These are phyloP conservation scores for Eremobia ochroleuca DNA, from an alignment of 2,888 invertebrate species.

Conservation along the genomic window DNA sequence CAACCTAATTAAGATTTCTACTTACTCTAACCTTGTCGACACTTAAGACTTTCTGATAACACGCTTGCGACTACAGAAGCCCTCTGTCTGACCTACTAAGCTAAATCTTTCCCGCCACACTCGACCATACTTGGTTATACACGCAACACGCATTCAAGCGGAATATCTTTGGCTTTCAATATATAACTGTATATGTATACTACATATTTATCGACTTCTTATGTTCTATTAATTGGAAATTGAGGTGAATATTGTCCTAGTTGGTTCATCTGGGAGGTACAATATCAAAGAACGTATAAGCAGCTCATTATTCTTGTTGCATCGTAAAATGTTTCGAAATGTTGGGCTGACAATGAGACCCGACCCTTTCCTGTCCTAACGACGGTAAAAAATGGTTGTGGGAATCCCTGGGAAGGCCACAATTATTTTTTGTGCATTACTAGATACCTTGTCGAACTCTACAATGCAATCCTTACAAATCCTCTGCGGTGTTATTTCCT, in stretches of 20 bases:
- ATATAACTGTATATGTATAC: conserved; percentile 47
- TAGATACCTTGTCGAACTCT: background rate
- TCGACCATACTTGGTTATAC: conserved; percentile 36
- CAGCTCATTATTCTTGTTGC: background rate
- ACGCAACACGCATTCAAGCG: conserved; percentile 62
- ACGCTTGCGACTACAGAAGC: conserved; percentile 52
- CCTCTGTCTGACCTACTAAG: conserved; percentile 64
- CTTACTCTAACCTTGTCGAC: conserved; percentile 28
- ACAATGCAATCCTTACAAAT: background rate
- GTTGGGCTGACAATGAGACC: background rate
- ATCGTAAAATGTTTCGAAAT: background rate
- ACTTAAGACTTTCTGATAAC: conserved; percentile 56
- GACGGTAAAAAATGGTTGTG: background rate
- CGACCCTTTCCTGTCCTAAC: background rate
- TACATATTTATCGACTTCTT: conserved; percentile 41
- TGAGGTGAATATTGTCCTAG: background rate
- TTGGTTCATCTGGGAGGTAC: background rate
- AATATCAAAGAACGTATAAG: background rate
- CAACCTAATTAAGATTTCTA: conserved; percentile 33
- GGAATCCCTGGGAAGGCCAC: background rate
- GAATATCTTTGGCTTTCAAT: conserved; percentile 62
- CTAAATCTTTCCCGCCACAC: conserved; percentile 60
- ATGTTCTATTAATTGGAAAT: conserved; percentile 27
- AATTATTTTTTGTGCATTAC: background rate
- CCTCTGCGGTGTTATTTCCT: background rate